Percentiles rank a stretch among this genome's conserved stretches.
phyloP scores from a whole-genome alignment of 1,140 invertebrate genomes.

The Phymastichus coffea region DNA sequence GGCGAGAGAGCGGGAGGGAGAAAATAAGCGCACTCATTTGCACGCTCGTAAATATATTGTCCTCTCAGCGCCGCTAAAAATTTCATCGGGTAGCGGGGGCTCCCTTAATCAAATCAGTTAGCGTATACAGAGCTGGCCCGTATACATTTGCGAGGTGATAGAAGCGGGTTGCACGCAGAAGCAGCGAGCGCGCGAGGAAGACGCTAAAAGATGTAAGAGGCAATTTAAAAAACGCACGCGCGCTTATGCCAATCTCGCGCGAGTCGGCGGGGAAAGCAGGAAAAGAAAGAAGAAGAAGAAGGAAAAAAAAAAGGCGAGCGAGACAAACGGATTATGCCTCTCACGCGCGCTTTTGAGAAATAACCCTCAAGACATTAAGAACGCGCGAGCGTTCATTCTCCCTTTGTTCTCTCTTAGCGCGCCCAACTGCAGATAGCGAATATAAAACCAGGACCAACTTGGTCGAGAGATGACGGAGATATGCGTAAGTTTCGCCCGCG shows the following conservation, averaged over 20 bases:
- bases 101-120: constrained; percentile 25
- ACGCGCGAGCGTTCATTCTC: constrained; percentile 16
- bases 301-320: neutral
- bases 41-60: constrained; percentile 20
- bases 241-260: constrained; percentile 21
- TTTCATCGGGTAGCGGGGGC: constrained; percentile 15
- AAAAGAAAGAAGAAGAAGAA: neutral
- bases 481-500: too few species aligned
- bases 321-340: neutral
- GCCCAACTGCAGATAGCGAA: too few species aligned
- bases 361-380: constrained; percentile 25
- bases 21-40: constrained; percentile 21
- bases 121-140: constrained; percentile 13
- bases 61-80: constrained; percentile 19
- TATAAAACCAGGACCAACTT: too few species aligned
- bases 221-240: constrained; percentile 26
- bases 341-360: constrained; percentile 23
- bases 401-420: constrained; percentile 20
- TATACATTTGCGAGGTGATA: constrained; percentile 16
- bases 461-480: too few species aligned
- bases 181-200: neutral
- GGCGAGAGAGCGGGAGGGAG: too few species aligned
- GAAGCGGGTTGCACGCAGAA: too few species aligned
- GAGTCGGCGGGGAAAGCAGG: neutral
- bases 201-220: constrained; percentile 23